Base-by-base conservation (phyloP, 1,140 invertebrate genomes). In the Mya arenaria region DNA sequence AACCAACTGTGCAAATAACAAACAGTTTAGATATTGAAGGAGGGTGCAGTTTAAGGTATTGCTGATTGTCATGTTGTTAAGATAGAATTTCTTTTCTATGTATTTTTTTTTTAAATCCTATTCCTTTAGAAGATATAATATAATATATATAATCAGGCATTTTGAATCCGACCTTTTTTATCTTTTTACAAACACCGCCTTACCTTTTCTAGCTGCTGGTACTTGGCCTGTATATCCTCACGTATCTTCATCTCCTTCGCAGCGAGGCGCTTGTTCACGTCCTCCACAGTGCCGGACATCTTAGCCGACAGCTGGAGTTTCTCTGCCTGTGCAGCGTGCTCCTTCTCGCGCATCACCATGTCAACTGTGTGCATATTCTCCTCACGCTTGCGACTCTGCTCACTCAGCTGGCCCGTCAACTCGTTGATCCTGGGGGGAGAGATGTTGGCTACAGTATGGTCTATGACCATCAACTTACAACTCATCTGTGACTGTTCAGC, bases 181-280 rank as follows among this genome's bases (percentile, higher is more conserved):
- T n/a, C n/a, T n/a, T n/a, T n/a, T n/a, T n/a, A n/a, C n/a, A n/a
- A n/a, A 52, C 48, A 52, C 10, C 4, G 25, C 58, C 78, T 44
- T 74, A 92, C 91, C 87, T 88, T 90, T 81, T 93, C 92, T 17
- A 92, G 68, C 55, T 91, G 88, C 55, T 85, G 58, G 65, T 85
- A 89, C 83, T 90, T 91, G 13, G 89, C 86, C 62, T 91, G 90
- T 34, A 89, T 84, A 62, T 93, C 92, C 72, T 92, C 92, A 56
- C 90, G 83, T 0, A 92, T 84, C 82, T 91, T 92, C 56, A 92
- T 90, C 83, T 93, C 92, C 68, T 92, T 92, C 15, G 85, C 71
- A n/a, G 91, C 74, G 4, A 92, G 60, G 69, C 86, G 86, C 68
- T 91, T 91, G 84, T 91, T 92, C 17, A 92, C 85, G 69, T 92